phyloP scores from a whole-genome alignment of 2,113 vertebrate genomes.

The Nestor notabilis region DNA sequence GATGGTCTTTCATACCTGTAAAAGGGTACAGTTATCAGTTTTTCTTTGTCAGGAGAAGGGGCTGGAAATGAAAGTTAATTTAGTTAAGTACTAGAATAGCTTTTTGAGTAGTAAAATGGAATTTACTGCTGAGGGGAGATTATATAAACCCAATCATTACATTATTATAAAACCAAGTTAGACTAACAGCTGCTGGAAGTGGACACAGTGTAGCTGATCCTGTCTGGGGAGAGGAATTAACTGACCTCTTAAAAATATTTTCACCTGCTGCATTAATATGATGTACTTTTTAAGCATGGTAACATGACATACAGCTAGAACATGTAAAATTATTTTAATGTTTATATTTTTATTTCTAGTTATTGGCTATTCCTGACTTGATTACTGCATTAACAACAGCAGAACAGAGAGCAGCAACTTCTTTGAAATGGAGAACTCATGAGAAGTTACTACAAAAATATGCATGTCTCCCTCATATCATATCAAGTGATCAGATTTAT shows the following conservation, averaged over 20 bases:
- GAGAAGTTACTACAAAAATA: conserved; percentile 92
- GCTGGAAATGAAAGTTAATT: not conserved
- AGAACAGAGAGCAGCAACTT: conserved; percentile 89
- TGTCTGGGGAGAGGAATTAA: not conserved
- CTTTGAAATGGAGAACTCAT: conserved; percentile 92
- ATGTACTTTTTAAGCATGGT: not conserved
- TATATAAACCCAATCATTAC: not conserved
- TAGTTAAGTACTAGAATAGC: not conserved
- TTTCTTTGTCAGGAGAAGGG: not conserved
- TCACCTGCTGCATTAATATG: not conserved
- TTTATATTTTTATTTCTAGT: conserved; percentile 62
- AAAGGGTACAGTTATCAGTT: not conserved
- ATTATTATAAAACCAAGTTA: not conserved
- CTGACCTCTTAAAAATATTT: not conserved
- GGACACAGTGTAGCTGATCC: not conserved
- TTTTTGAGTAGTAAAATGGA: not conserved
- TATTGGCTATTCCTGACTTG: conserved; percentile 84
- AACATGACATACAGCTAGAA: not conserved
- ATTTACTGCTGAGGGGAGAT: not conserved
- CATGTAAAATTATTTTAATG: not conserved
- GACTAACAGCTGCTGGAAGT: not conserved
- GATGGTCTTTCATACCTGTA: not conserved
- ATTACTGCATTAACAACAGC: conserved; percentile 86
- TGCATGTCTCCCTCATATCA: conserved; percentile 87
- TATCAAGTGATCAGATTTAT: conserved; percentile 93